Conservation (phyloP, 1,140 invertebrate species). For the Cherax quadricarinatus region DNA sequence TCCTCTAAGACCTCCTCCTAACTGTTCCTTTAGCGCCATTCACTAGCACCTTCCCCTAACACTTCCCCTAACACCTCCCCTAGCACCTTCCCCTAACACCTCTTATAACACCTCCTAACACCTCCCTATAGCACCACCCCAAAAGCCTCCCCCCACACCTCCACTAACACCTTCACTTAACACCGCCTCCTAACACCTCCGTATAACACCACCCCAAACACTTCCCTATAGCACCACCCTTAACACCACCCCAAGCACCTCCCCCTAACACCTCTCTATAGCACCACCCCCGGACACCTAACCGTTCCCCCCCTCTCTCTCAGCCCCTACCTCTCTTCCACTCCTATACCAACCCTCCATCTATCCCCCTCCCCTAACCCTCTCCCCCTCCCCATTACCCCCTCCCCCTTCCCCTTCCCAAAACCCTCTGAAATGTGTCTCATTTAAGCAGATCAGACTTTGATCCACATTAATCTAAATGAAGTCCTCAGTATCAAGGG, state of each 20-base stretch:
- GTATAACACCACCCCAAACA: background rate
- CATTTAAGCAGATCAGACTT: conserved; percentile 17
- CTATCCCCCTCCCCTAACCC: too few species aligned
- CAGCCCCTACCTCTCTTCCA: too few species aligned
- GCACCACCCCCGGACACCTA: too few species aligned
- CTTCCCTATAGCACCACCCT: background rate
- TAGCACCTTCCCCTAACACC: too few species aligned
- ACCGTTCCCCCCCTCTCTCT: too few species aligned
- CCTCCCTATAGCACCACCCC: background rate
- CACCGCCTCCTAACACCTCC: background rate
- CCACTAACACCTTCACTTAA: background rate
- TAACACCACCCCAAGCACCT: too few species aligned
- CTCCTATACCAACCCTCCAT: too few species aligned
- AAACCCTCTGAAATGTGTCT: conserved; percentile 12
- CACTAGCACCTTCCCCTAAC: too few species aligned
- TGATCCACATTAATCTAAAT: conserved; percentile 34
- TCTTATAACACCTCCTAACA: background rate
- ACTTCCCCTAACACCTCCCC: too few species aligned
- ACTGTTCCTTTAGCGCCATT: too few species aligned
- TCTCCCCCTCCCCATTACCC: background rate
- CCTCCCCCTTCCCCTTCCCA: background rate
- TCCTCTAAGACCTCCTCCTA: too few species aligned
- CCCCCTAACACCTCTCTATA: background rate
- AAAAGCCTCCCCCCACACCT: background rate
- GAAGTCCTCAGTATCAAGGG: conserved; percentile 16